Evolutionary conservation across 2,797 vertebrate species (phyloP).

Genomic region (Iguana delicatissima): DNA sequence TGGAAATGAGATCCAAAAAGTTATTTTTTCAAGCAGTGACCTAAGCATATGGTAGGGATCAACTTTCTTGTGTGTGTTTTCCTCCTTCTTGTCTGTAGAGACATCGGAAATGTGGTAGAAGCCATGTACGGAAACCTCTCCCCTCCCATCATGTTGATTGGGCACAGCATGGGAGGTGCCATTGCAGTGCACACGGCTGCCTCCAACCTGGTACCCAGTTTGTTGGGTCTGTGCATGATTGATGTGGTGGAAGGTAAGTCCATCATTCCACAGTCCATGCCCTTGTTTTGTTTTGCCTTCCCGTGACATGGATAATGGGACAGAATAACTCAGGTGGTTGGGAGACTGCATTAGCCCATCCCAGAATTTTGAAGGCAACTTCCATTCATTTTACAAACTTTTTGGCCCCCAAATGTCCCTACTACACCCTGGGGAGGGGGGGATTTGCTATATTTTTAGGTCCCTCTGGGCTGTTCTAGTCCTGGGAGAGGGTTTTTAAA

Average conservation of each 20-base stretch:
- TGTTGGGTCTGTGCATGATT: conserved; percentile 96
- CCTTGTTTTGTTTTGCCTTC: neutral
- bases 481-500: too few species aligned
- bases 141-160: conserved; percentile 96
- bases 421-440: too few species aligned
- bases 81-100: conserved; percentile 77
- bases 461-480: too few species aligned
- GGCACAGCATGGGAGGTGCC: conserved; percentile 98
- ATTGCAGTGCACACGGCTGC: conserved; percentile 95
- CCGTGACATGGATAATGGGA: neutral
- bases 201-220: conserved; percentile 89
- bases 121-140: conserved; percentile 92
- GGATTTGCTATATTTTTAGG: too few species aligned
- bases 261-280: too few species aligned
- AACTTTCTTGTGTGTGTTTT: accelerated
- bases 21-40: neutral
- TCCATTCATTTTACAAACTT: too few species aligned
- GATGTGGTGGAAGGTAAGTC: conserved; percentile 96
- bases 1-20: neutral
- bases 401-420: too few species aligned
- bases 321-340: neutral
- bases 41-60: neutral
- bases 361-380: too few species aligned
- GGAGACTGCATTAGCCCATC: too few species aligned
- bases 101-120: conserved; percentile 94